These are phyloP conservation scores for Hydrotaea diabolus DNA, from an alignment of 2,888 invertebrate species.

Conservation along the genomic window DNA sequence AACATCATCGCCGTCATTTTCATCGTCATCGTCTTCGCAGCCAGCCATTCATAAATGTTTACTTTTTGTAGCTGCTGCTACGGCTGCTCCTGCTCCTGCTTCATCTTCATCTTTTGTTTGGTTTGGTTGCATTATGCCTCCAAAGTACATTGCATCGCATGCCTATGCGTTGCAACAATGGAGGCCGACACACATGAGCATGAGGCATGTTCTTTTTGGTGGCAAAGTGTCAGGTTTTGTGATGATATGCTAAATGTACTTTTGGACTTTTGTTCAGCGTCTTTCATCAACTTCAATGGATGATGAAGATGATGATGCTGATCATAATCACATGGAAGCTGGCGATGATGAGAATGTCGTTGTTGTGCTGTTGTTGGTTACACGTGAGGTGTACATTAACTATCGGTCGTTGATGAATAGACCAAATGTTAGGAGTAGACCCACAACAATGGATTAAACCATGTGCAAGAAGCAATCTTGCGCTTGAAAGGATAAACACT, in stretches of 20 bases:
- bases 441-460: neutral
- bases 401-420: neutral
- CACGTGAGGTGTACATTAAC: neutral
- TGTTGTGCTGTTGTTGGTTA: neutral
- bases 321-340: neutral
- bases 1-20: neutral
- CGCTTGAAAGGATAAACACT: neutral
- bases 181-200: neutral
- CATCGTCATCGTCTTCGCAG: neutral
- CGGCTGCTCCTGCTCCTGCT: neutral
- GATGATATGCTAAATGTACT: conserved; percentile 7
- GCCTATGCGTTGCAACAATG: neutral
- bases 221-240: neutral
- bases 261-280: conserved; percentile 7
- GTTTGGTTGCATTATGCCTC: neutral
- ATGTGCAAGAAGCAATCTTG: neutral
- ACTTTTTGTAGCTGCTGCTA: neutral
- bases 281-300: neutral
- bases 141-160: neutral
- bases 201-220: neutral
- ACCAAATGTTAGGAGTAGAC: neutral
- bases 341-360: too few species aligned
- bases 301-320: neutral
- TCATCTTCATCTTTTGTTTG: neutral
- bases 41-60: conserved; percentile 54